Percentiles rank a stretch among this genome's conserved stretches.
phyloP scores from a whole-genome alignment of 2,797 vertebrate genomes.

The Selene dorsalis region DNA sequence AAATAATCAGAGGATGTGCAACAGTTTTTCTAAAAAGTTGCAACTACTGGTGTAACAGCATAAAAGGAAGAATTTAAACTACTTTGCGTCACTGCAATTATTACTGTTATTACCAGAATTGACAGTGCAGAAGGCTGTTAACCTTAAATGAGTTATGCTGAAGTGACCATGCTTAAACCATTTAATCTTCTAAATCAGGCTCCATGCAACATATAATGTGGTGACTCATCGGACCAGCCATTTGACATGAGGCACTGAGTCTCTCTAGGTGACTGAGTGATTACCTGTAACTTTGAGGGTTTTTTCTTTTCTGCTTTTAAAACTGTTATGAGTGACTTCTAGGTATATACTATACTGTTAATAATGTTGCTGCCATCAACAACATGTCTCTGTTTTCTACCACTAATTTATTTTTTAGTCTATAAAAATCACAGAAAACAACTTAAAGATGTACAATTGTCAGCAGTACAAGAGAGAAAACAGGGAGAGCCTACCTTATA shows the following conservation, averaged over 20 bases:
- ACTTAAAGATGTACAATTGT: background rate
- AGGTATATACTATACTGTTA: background rate
- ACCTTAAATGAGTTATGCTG: background rate
- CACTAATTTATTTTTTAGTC: background rate
- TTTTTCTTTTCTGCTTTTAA: constrained; percentile 5
- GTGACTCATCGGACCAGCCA: constrained; percentile 42
- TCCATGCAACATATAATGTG: constrained; percentile 8
- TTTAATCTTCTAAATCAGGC: constrained; percentile 7
- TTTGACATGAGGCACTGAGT: constrained; percentile 1
- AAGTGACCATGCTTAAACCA: background rate
- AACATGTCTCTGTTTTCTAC: no score
- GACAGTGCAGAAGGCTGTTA: background rate
- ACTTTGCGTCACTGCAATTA: background rate
- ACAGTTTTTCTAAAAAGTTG: background rate
- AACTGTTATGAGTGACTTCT: background rate
- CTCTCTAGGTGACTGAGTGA: constrained; percentile 20
- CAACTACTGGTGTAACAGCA: background rate
- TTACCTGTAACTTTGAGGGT: constrained; percentile 12
- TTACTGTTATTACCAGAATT: background rate
- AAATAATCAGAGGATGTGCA: background rate
- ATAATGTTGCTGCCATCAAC: background rate
- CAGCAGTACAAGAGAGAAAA: background rate
- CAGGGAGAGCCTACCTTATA: background rate
- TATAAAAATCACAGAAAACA: background rate
- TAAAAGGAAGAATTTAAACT: background rate